Evolutionary conservation across 2,888 invertebrate species (phyloP).

Genomic region (Drosophila limbata): DNA sequence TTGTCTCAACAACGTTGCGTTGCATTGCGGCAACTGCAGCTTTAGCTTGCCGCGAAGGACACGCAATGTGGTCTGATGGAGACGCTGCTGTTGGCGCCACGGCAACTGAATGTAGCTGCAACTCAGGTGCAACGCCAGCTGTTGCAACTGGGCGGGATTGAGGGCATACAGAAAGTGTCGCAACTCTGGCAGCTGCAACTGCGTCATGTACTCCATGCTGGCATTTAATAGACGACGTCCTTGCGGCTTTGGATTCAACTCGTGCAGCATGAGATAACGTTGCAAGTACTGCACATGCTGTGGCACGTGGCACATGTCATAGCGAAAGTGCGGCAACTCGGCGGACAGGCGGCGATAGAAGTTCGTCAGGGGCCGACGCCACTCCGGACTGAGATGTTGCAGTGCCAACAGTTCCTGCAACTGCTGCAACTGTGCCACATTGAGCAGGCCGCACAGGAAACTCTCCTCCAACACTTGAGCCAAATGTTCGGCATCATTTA

Average conservation of each 20-base stretch:
- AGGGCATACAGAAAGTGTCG: constrained; percentile 4
- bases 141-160: constrained; percentile 22
- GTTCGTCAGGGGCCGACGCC: neutral
- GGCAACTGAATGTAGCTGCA: constrained; percentile 7
- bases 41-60: neutral
- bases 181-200: neutral
- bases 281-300: constrained; percentile 12
- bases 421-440: constrained; percentile 21
- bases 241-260: constrained; percentile 4
- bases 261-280: constrained; percentile 5
- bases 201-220: constrained; percentile 9
- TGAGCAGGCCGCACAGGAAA: constrained; percentile 15
- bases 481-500: neutral
- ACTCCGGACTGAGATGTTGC: neutral
- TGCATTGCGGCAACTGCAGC: neutral
- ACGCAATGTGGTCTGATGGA: constrained; percentile 1
- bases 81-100: constrained; percentile 5
- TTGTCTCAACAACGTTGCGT: neutral
- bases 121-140: constrained; percentile 2
- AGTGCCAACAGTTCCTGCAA: constrained; percentile 13
- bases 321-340: constrained; percentile 18
- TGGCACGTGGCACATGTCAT: neutral
- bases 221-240: constrained; percentile 12
- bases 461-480: neutral
- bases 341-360: constrained; percentile 16